phyloP scores from a whole-genome alignment of 2,888 invertebrate species.

The Agrenia bidenticulata region DNA sequence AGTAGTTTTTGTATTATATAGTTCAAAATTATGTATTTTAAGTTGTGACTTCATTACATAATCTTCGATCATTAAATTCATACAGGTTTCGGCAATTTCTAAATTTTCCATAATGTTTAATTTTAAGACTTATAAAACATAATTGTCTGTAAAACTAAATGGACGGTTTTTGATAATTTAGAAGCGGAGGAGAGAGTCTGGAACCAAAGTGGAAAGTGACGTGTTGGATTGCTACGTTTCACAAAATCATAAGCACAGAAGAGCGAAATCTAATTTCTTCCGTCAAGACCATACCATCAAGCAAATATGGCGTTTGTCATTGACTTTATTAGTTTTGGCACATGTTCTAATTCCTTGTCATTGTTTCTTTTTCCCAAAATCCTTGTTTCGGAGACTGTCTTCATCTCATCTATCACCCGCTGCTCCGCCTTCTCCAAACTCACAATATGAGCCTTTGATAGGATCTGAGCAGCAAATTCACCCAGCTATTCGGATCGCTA shows the following conservation, averaged over 20 bases:
- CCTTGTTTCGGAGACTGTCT: conserved; percentile 39
- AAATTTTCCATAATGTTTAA: too few relatives aligned
- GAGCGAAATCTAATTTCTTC: too few relatives aligned
- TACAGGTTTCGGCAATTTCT: too few relatives aligned
- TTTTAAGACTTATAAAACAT: too few relatives aligned
- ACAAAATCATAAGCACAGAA: too few relatives aligned
- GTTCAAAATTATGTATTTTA: too few relatives aligned
- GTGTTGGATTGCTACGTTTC: neutral
- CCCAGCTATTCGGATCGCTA: conserved; percentile 35
- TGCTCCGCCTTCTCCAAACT: conserved; percentile 14
- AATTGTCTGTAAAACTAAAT: too few relatives aligned
- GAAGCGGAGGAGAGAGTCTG: neutral
- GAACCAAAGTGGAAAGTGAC: too few relatives aligned
- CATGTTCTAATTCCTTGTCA: conserved; percentile 19
- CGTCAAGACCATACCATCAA: too few relatives aligned
- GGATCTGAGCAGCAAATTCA: conserved; percentile 26
- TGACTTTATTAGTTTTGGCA: conserved; percentile 4
- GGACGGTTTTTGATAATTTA: neutral
- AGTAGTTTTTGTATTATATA: too few relatives aligned
- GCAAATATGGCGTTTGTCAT: neutral
- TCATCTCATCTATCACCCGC: conserved; percentile 17
- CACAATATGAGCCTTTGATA: conserved; percentile 29
- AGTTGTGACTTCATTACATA: too few relatives aligned
- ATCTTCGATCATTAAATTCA: too few relatives aligned
- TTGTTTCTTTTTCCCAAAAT: conserved; percentile 46